Conservation (phyloP, 2,888 invertebrate genomes). For the Drosophila mettleri region DNA sequence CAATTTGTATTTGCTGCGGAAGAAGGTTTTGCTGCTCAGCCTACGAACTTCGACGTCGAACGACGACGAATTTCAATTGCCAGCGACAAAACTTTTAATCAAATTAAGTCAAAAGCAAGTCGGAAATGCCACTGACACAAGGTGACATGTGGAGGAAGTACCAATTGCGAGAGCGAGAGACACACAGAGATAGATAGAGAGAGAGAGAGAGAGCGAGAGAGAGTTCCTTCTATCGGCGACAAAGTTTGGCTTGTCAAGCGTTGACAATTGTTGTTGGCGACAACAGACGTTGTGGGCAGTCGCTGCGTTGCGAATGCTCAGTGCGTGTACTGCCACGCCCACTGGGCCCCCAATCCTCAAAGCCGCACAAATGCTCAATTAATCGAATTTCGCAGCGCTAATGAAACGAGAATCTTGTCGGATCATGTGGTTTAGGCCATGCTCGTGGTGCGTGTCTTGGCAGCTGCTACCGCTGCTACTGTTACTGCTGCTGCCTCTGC, state of each 20-base stretch:
- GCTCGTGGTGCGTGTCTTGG: conserved; percentile 36
- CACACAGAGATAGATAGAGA: not conserved
- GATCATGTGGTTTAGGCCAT: conserved; percentile 66
- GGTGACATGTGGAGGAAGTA: conserved; percentile 62
- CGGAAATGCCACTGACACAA: conserved; percentile 69
- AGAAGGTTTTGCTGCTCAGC: not conserved
- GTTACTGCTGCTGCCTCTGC: conserved; percentile 16
- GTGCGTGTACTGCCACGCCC: conserved; percentile 23
- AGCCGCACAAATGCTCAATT: conserved; percentile 78
- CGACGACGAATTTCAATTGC: conserved; percentile 39
- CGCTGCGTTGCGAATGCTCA: conserved; percentile 12
- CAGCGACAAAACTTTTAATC: conserved; percentile 71
- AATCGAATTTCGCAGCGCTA: conserved; percentile 73
- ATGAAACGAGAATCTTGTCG: conserved; percentile 68
- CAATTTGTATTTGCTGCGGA: conserved; percentile 43
- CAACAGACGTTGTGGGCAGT: conserved; percentile 65
- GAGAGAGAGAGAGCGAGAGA: not conserved
- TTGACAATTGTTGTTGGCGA: conserved; percentile 65
- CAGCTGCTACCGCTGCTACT: conserved; percentile 20
- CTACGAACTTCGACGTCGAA: conserved; percentile 29
- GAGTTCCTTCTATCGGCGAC: not conserved
- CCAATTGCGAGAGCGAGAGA: not conserved
- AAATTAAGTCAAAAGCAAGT: conserved; percentile 73
- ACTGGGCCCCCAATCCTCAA: not conserved
- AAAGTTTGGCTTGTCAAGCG: conserved; percentile 67